These are phyloP conservation scores for Drosophila maculinotata DNA, from an alignment of 2,888 invertebrate genomes.

Conservation along the genomic window DNA sequence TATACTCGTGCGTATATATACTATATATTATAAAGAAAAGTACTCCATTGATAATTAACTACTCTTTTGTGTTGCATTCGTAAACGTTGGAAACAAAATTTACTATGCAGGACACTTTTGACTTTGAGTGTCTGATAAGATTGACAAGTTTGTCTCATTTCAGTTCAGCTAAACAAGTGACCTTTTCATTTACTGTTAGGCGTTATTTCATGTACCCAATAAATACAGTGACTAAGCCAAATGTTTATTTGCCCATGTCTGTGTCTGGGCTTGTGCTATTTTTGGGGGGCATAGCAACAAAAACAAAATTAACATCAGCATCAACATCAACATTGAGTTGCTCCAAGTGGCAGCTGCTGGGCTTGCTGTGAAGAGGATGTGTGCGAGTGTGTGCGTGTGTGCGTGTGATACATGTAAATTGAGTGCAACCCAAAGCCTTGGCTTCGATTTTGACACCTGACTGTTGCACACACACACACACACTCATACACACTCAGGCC, in stretches of 20 bases:
- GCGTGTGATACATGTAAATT: conserved; percentile 46
- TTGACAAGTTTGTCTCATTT: too few relatives aligned
- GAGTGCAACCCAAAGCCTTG: conserved; percentile 50
- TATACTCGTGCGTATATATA: too few relatives aligned
- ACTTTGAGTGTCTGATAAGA: too few relatives aligned
- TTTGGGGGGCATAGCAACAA: conserved; percentile 23
- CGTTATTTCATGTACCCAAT: conserved; percentile 11
- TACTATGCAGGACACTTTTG: too few relatives aligned
- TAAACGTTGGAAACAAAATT: too few relatives aligned
- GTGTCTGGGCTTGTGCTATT: conserved; percentile 2
- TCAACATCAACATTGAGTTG: conserved; percentile 31
- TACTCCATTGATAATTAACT: too few relatives aligned
- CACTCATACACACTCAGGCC: conserved; percentile 5
- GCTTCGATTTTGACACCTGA: conserved; percentile 55
- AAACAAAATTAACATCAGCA: conserved; percentile 29
- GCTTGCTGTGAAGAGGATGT: too few relatives aligned
- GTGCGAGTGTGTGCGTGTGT: conserved; percentile 5
- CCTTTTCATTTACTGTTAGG: not conserved
- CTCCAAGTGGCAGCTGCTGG: conserved; percentile 29
- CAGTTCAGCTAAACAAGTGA: too few relatives aligned
- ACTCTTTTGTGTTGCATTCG: too few relatives aligned
- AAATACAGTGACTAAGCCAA: too few relatives aligned
- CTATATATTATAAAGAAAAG: too few relatives aligned
- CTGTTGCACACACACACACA: conserved; percentile 27
- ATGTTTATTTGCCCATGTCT: conserved; percentile 13